Evolutionary conservation across 2,888 invertebrate genomes (phyloP).

Genomic region (Ellobium chinense): DNA sequence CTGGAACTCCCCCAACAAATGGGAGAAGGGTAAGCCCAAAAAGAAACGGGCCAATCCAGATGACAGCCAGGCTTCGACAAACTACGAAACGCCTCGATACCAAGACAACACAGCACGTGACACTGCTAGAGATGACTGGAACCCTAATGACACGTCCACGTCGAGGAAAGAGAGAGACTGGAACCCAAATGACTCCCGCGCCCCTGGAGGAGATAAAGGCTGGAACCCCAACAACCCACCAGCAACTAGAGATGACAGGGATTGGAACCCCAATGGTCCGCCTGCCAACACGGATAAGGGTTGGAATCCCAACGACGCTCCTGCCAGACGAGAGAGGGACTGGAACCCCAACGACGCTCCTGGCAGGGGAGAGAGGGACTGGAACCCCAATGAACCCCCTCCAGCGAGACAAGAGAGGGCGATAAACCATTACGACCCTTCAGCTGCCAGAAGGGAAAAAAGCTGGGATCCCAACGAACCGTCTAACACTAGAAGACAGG

Average conservation of each 20-base stretch:
- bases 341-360: not conserved
- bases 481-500: no score
- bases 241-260: no score
- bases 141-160: not conserved
- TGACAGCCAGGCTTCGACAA: not conserved
- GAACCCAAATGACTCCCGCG: constrained; percentile 26
- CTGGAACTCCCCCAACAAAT: constrained; percentile 25
- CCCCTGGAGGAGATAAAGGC: no score
- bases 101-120: not conserved
- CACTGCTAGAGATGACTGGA: not conserved
- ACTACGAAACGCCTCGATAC: not conserved
- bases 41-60: not conserved
- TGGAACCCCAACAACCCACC: no score
- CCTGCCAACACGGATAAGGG: no score
- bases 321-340: not conserved
- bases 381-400: not conserved
- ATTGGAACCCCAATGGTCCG: no score
- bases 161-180: not conserved
- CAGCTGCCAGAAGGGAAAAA: no score
- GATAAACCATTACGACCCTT: no score
- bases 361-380: not conserved
- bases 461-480: no score
- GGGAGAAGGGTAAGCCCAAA: not conserved
- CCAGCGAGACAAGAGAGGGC: not conserved
- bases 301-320: no score